Base-by-base conservation (phyloP, 2,797 vertebrate species). In the Agapornis canus region DNA sequence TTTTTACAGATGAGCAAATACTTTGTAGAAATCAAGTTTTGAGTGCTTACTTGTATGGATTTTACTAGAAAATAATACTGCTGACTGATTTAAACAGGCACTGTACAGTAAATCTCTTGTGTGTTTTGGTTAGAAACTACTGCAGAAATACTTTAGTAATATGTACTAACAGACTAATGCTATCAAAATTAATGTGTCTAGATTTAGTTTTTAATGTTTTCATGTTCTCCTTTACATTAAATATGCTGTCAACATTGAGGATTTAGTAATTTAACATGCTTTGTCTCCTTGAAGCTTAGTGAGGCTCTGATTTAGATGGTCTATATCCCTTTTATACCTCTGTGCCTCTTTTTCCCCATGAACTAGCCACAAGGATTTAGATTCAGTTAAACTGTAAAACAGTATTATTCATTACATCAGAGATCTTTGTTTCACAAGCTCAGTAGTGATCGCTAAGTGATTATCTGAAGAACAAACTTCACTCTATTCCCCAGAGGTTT, bases 161-260 rank as follows among this genome's bases (percentile, higher is more conserved):
- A 84, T 86, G 47, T 86, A 92, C 51, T 94, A 92, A 93, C 73
- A 86, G 76, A 81, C 60, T 91, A 92, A 89, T 82, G 35, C 35
- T 88, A 13, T 86, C 64, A 87, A 86, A 95, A 73, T 45, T 86
- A 76, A 69, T 65, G 13, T 80, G 26, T 37, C 40, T 76, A 31
- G 35, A 56, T 72, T 6, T 63, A 82, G 18, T 52, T 81, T 71
- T 69, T 42, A 65, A 7, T 65, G 22, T 23, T 71, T 68, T 79
- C 20, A 21, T 63, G 6, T 61, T 82, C 23, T 66, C 40, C n/a
- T 78, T 80, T 81, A 43, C 39, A 54, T 68, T 73, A 91, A 75
- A 39, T 79, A 76, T 3, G 6, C 19, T 85, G 8, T 37, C 6
- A 4, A 1, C 69, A 27, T 85, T 92, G 49, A 94, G 69, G 56